Evolutionary conservation across 2,113 vertebrate genomes (phyloP).

Genomic region (Ornithorhynchus anatinus): DNA sequence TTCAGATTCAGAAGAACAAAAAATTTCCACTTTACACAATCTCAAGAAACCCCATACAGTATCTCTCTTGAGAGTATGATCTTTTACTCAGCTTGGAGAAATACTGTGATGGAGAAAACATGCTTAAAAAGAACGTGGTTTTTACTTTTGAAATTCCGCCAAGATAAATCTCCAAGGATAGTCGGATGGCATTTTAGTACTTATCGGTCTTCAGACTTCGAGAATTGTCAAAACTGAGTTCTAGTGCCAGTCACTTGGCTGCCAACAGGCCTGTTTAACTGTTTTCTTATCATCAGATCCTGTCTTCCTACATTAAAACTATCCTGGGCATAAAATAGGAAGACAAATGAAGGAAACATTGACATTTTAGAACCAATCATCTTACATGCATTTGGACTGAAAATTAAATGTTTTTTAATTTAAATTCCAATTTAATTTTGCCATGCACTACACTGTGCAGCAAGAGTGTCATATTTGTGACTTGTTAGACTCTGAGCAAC

Average conservation of each 20-base stretch:
- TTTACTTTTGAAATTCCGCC: slow-evolving; percentile 60
- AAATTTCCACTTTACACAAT: slow-evolving; percentile 6
- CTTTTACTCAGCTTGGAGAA: slow-evolving; percentile 43
- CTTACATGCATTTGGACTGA: background rate
- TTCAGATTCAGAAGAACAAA: background rate
- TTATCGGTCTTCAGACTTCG: slow-evolving; percentile 49
- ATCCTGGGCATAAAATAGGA: slow-evolving; percentile 39
- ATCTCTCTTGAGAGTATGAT: slow-evolving; percentile 17
- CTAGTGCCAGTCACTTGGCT: slow-evolving; percentile 36
- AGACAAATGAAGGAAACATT: slow-evolving; percentile 36
- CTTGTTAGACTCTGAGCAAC: too few relatives aligned
- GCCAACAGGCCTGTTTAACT: slow-evolving; percentile 35
- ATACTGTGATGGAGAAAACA: slow-evolving; percentile 33
- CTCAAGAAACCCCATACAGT: background rate
- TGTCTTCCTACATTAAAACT: slow-evolving; percentile 38
- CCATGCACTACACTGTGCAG: background rate
- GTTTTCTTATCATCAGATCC: slow-evolving; percentile 35
- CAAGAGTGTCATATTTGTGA: too few relatives aligned
- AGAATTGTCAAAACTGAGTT: slow-evolving; percentile 58
- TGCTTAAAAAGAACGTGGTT: slow-evolving; percentile 14
- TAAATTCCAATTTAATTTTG: background rate
- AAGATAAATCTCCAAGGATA: slow-evolving; percentile 53
- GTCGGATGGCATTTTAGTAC: slow-evolving; percentile 59
- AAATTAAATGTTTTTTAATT: background rate
- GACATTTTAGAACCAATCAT: background rate